Percentiles rank a stretch among this genome's conserved stretches.
These are phyloP conservation scores for Caenorhabditis plicata DNA, from an alignment of 2,888 invertebrate species.

Conservation along the genomic window DNA sequence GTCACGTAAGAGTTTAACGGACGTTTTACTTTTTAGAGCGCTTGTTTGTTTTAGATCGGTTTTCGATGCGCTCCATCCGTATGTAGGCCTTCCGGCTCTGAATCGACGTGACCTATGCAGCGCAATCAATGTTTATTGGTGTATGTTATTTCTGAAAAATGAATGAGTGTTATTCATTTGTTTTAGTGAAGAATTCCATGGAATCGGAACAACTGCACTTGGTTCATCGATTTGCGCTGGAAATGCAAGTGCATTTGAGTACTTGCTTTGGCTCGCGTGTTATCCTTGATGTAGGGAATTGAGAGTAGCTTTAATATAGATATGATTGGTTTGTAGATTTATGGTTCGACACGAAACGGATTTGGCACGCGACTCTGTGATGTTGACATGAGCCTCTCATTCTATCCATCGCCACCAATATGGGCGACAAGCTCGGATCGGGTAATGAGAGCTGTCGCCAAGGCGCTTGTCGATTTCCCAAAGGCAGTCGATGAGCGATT, in stretches of 20 bases:
- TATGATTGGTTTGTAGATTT: constrained; percentile 70
- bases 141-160: constrained; percentile 3
- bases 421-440: constrained; percentile 36
- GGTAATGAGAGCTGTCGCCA: constrained; percentile 45
- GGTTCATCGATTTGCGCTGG: constrained; percentile 32
- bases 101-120: constrained; percentile 11
- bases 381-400: constrained; percentile 72
- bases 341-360: constrained; percentile 73
- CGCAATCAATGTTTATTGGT: constrained; percentile 25
- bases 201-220: constrained; percentile 25
- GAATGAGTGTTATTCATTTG: background rate
- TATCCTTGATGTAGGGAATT: constrained; percentile 13
- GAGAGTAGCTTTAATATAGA: background rate
- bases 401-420: constrained; percentile 64
- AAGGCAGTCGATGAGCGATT: constrained; percentile 58
- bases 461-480: constrained; percentile 42
- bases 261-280: constrained; percentile 29
- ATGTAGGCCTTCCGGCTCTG: constrained; percentile 24
- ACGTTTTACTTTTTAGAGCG: background rate
- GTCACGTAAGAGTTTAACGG: constrained; percentile 35
- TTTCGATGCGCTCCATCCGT: constrained; percentile 34
- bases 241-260: constrained; percentile 30
- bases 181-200: constrained; percentile 17
- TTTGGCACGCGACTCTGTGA: constrained; percentile 72
- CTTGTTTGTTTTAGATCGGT: background rate